phyloP scores from a whole-genome alignment of 2,797 vertebrate genomes.

The Cyclura pinguis region DNA sequence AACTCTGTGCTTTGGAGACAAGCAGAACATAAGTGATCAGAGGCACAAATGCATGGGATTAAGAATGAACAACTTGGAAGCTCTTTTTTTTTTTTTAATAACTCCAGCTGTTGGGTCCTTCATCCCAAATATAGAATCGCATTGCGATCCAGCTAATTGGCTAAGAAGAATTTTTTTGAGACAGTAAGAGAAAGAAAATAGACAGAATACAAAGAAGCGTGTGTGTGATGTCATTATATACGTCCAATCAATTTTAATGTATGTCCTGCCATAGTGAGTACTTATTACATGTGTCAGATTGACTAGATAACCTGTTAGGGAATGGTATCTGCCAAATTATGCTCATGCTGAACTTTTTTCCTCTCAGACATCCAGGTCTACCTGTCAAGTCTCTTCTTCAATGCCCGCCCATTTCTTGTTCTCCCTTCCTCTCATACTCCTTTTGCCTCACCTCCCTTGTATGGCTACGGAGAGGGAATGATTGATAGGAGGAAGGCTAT shows the following conservation, averaged over 20 bases:
- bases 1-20: not conserved
- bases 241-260: not conserved
- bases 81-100: not conserved
- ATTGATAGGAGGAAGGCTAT: slow-evolving; percentile 76
- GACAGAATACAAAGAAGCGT: not conserved
- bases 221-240: not conserved
- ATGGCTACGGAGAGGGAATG: slow-evolving; percentile 80
- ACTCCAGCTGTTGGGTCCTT: not conserved
- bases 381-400: not conserved
- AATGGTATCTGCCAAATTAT: not conserved
- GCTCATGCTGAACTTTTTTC: rapidly evolving
- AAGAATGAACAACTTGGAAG: not conserved
- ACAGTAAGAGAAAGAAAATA: not conserved
- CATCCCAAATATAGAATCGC: not conserved
- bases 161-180: not conserved
- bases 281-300: not conserved
- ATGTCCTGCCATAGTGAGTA: not conserved
- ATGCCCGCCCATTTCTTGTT: not conserved
- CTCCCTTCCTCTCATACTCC: rapidly evolving
- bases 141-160: not conserved
- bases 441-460: slow-evolving; percentile 68
- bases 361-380: not conserved
- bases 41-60: not conserved
- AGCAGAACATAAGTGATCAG: not conserved
- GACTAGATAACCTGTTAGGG: not conserved